These are phyloP conservation scores for Notocelia uddmanniana DNA, from an alignment of 2,888 invertebrate species.

Conservation along the genomic window DNA sequence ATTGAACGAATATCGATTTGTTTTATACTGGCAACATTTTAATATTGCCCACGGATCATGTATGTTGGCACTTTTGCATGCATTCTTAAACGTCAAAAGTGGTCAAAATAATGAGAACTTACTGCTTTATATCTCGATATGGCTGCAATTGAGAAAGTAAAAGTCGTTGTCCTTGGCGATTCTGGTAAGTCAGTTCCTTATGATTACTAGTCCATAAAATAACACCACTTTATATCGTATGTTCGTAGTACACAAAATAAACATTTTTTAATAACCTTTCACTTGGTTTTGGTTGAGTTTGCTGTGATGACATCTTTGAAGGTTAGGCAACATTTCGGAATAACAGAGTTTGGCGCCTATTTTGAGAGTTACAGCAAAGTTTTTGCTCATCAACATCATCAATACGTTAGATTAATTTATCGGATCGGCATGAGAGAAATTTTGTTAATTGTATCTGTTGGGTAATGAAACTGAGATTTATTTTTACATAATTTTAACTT, in stretches of 20 bases:
- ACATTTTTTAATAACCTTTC: conserved; percentile 45
- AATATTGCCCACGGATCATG: not conserved
- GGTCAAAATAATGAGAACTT: conserved; percentile 65
- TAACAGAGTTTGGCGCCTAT: conserved; percentile 57
- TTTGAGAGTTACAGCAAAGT: conserved; percentile 11
- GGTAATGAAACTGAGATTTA: too few species aligned
- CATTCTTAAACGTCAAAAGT: conserved; percentile 39
- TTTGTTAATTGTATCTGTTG: too few species aligned
- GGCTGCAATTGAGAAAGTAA: conserved; percentile 95
- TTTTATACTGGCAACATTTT: conserved; percentile 34
- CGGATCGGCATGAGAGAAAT: too few species aligned
- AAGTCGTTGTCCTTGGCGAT: conserved; percentile 96
- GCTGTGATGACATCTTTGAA: conserved; percentile 72
- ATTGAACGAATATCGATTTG: not conserved
- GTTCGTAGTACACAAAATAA: conserved; percentile 40
- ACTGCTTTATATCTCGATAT: conserved; percentile 79
- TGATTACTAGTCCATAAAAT: conserved; percentile 47
- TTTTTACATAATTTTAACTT: too few species aligned
- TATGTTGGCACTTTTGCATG: conserved; percentile 29
- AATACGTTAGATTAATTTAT: too few species aligned
- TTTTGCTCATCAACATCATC: not conserved
- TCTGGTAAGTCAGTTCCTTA: conserved; percentile 87
- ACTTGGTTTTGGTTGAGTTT: conserved; percentile 67
- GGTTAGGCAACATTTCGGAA: conserved; percentile 64
- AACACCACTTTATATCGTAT: conserved; percentile 45